Evolutionary conservation across 2,797 vertebrate genomes (phyloP).

Genomic region (Peromyscus aztecus): DNA sequence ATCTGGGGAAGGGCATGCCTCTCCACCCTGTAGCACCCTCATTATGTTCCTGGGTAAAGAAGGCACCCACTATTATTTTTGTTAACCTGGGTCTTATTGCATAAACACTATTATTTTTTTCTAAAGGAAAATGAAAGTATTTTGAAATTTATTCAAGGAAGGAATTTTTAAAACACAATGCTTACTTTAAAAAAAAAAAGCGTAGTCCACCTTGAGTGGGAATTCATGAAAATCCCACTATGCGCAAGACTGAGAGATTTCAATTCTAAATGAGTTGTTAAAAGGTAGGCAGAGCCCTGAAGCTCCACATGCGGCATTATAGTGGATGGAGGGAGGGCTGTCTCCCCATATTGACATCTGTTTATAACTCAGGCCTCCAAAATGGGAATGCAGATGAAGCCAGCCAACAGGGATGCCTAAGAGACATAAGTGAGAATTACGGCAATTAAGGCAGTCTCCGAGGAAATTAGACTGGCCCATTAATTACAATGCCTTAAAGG

Average conservation of each 20-base stretch:
- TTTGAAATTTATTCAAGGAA: constrained; percentile 6
- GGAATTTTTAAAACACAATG: not conserved
- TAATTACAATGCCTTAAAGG: constrained; percentile 88
- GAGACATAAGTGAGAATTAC: constrained; percentile 87
- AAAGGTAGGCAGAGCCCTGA: constrained; percentile 45
- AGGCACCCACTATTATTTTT: not conserved
- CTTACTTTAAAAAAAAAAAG: constrained; percentile 13
- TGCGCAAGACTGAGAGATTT: constrained; percentile 42
- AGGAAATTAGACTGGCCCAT: constrained; percentile 88
- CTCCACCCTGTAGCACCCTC: too few species aligned
- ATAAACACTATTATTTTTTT: not conserved
- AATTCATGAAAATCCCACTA: constrained; percentile 65
- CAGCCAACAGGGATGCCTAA: constrained; percentile 85
- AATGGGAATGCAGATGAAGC: constrained; percentile 86
- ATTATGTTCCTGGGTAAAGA: not conserved
- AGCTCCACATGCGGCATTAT: not conserved
- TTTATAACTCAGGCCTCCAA: constrained; percentile 83
- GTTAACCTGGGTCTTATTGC: not conserved
- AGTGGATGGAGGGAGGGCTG: constrained; percentile 60
- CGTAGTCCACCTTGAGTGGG: not conserved
- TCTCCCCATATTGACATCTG: constrained; percentile 75
- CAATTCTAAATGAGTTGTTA: constrained; percentile 51
- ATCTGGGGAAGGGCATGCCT: accelerated
- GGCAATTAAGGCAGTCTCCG: constrained; percentile 88
- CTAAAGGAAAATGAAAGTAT: not conserved